These are phyloP conservation scores for Sialia sialis DNA, from an alignment of 2,113 vertebrate species.

Conservation along the genomic window DNA sequence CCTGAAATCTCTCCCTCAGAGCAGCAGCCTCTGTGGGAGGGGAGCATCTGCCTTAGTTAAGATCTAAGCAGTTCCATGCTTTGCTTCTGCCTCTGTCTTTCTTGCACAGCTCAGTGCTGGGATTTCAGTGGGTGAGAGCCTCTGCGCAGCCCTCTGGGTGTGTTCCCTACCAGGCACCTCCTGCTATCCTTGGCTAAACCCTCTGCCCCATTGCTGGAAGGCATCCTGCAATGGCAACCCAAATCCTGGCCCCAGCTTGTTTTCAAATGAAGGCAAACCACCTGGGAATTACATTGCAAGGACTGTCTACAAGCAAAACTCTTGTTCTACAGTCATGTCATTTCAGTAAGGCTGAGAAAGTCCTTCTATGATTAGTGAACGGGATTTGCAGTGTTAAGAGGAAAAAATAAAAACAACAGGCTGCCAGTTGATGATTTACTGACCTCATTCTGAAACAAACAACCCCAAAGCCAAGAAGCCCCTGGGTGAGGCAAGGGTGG, in stretches of 20 bases:
- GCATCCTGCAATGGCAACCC: background rate
- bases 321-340: background rate
- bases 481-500: background rate
- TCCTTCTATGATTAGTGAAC: background rate
- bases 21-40: background rate
- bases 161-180: rapidly evolving
- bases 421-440: background rate
- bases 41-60: background rate
- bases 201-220: background rate
- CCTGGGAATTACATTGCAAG: background rate
- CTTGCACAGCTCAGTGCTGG: background rate
- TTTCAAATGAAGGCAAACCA: background rate
- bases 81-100: background rate
- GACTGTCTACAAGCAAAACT: background rate
- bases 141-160: background rate
- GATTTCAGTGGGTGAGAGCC: background rate
- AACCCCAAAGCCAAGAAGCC: background rate
- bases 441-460: background rate
- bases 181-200: background rate
- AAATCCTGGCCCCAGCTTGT: background rate
- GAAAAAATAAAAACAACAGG: background rate
- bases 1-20: background rate
- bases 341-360: background rate
- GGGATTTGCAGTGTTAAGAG: background rate
- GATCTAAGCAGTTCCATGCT: background rate